A percentile compares a stretch with the other conserved stretches of the same genome.
Conservation (phyloP, 2,888 invertebrate species). For the Athalia rosae region DNA sequence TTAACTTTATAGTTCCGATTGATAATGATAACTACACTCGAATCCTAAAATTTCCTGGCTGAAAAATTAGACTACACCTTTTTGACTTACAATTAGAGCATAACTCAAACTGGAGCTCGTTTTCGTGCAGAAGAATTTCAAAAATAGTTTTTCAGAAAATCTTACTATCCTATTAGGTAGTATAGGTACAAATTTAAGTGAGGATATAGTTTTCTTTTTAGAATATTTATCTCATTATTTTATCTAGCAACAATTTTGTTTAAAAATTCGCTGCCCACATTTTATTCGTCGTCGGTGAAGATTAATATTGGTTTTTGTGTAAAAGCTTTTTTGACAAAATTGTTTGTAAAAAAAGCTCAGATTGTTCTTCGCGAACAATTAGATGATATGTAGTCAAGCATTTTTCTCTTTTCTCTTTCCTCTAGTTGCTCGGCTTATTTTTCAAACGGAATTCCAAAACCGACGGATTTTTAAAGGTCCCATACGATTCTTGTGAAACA, state of each 20-base stretch:
- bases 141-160: neutral
- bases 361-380: neutral
- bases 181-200: neutral
- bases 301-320: neutral
- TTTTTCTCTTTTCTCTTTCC: neutral
- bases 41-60: neutral
- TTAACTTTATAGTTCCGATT: neutral
- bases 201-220: too few species aligned
- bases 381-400: neutral
- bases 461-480: neutral
- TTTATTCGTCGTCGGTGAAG: neutral
- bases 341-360: neutral
- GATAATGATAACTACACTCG: neutral
- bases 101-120: neutral
- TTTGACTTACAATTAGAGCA: neutral
- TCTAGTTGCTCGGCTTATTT: too few species aligned
- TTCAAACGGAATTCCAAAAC: neutral
- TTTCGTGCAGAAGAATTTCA: neutral
- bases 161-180: neutral
- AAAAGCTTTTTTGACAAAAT: neutral
- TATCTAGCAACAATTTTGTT: neutral
- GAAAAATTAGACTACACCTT: neutral
- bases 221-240: neutral
- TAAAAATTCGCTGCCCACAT: neutral
- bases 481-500: slow-evolving; percentile 1